Base-by-base conservation (phyloP, 2,797 vertebrate species). In the Neosalanx taihuensis region DNA sequence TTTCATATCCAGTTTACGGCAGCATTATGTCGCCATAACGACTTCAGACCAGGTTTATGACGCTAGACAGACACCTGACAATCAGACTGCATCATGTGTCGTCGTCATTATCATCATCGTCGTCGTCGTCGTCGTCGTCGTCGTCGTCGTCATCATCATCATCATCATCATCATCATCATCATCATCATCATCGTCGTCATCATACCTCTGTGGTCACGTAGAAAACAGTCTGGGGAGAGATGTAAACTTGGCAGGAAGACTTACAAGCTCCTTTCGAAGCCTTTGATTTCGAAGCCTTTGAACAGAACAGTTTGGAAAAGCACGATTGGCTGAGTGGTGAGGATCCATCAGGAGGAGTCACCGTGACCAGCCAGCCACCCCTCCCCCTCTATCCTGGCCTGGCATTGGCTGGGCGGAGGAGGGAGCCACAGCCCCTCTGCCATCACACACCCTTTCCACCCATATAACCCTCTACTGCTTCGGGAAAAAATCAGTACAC, bases 41-140 rank as follows among this genome's bases (percentile, higher is more conserved):
- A n/a, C 18, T 56, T 56, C 3, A n/a, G 62, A 35, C 29, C 56
- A 70, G 64, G 69, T 66, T 63, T 67, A 60, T 67, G 66, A 67
- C 65, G 74, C 64, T 68, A 77, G 70, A 41, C 61, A 60, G 78
- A 58, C 69, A 67, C 76, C 63, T 69, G 72, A 73, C 75, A 73
- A 73, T 64, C 71, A 61, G 71, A 12, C 73, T 85, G 15, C 73
- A 83, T 81, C 73, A 85, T 81, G 74, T 72, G 63, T 71, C 41
- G 58, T 58, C 30, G 59, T 70, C 49, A 69, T 5, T 62, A 72
- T 76, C 73, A 53, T 76, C 23, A 51, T 56, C 51, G 6, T n/a
- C 15, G 1, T 41, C 31, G 13, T 29, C 41, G 26, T 29, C 51
- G 71, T 64, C 75, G 10, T 4, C 37, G 10, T 10, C 37, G 10